phyloP scores from a whole-genome alignment of 2,797 vertebrate genomes.

The Anguilla anguilla region DNA sequence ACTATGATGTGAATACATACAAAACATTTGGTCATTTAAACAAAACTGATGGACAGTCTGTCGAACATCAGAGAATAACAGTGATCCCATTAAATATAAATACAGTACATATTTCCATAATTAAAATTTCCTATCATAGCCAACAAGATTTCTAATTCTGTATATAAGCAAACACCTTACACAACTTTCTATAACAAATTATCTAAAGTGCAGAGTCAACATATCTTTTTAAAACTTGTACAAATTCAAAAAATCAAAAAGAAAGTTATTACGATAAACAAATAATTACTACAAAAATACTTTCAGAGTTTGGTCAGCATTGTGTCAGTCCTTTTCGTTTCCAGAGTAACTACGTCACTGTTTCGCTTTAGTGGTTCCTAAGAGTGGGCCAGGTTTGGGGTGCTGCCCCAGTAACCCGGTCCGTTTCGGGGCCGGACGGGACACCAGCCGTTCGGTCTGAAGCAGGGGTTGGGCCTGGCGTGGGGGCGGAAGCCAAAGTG shows the following conservation, averaged over 20 bases:
- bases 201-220: constrained; percentile 74
- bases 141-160: constrained; percentile 61
- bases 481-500: constrained; percentile 53
- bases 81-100: constrained; percentile 65
- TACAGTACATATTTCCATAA: constrained; percentile 62
- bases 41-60: constrained; percentile 48
- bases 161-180: constrained; percentile 55
- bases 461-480: constrained; percentile 46
- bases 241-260: constrained; percentile 39
- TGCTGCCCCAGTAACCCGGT: constrained; percentile 57
- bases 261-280: constrained; percentile 18
- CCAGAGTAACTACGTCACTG: constrained; percentile 47
- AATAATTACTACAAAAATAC: constrained; percentile 55
- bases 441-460: constrained; percentile 58
- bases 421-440: constrained; percentile 51
- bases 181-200: constrained; percentile 61
- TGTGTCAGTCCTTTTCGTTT: constrained; percentile 50
- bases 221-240: constrained; percentile 49
- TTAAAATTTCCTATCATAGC: constrained; percentile 59
- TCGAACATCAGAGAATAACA: constrained; percentile 51
- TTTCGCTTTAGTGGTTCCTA: constrained; percentile 51
- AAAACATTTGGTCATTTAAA: constrained; percentile 65
- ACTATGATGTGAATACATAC: constrained; percentile 69
- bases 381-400: constrained; percentile 49
- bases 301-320: constrained; percentile 53